A percentile compares a stretch with the other conserved stretches of the same genome.
phyloP scores from a whole-genome alignment of 2,888 invertebrate genomes.

The Rotaria macrura region DNA sequence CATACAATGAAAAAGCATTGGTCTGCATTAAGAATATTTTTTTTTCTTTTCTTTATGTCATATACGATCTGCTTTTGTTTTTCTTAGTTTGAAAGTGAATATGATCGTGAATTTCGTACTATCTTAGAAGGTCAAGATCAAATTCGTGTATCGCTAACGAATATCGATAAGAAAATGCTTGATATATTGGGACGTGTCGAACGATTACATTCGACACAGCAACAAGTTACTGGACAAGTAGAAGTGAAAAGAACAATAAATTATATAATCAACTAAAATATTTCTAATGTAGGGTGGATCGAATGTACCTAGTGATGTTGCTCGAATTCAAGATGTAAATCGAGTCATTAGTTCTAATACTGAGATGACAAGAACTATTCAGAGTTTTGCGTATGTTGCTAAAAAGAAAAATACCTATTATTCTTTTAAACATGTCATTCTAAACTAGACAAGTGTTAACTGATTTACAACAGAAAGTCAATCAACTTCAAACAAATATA shows the following conservation, averaged over 20 bases:
- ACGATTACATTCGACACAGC: neutral
- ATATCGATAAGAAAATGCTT: slow-evolving; percentile 26
- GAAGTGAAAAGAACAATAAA: neutral
- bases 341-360: neutral
- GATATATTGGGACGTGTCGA: slow-evolving; percentile 30
- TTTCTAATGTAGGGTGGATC: neutral
- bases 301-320: neutral
- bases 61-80: neutral
- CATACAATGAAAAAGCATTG: slow-evolving; percentile 23
- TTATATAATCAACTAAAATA: neutral
- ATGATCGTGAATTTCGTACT: slow-evolving; percentile 32
- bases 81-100: slow-evolving; percentile 27
- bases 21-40: neutral
- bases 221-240: neutral
- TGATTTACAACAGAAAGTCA: neutral
- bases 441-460: neutral
- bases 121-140: slow-evolving; percentile 32
- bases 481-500: neutral
- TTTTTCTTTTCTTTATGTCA: neutral
- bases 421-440: neutral
- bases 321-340: slow-evolving; percentile 17
- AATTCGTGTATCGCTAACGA: slow-evolving; percentile 23
- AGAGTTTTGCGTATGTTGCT: neutral
- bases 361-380: neutral
- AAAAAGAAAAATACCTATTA: neutral